Conservation (phyloP, 2,888 invertebrate species). For the Drymonia ruficornis region DNA sequence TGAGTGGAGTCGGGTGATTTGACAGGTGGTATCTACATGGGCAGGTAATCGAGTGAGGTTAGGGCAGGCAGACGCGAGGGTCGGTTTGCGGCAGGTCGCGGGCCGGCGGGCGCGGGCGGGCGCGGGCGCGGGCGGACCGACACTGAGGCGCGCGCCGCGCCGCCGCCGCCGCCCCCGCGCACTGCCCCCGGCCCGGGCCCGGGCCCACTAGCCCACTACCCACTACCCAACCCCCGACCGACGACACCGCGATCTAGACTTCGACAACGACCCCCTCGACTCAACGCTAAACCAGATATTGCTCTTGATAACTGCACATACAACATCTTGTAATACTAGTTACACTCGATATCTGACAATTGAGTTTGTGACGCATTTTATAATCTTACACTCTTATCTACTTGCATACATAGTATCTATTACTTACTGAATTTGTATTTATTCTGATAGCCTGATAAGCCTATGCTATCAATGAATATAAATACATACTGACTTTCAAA, state of each 20-base stretch:
- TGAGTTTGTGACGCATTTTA: too few relatives aligned
- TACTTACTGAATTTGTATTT: too few relatives aligned
- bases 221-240: constrained; percentile 34
- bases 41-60: constrained; percentile 71
- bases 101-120: constrained; percentile 73
- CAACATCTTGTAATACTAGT: neutral
- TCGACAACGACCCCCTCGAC: constrained; percentile 45
- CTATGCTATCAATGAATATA: too few relatives aligned
- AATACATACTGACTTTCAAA: too few relatives aligned
- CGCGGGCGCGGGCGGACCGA: constrained; percentile 80
- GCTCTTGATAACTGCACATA: constrained; percentile 11
- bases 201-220: constrained; percentile 42
- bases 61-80: constrained; percentile 60
- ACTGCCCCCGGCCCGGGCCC: constrained; percentile 42
- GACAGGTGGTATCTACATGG: constrained; percentile 60
- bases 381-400: too few relatives aligned
- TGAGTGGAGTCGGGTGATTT: constrained; percentile 41
- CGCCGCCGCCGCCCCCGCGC: constrained; percentile 50
- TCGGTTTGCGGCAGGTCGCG: constrained; percentile 72
- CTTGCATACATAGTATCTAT: too few relatives aligned
- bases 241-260: constrained; percentile 58
- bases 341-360: too few relatives aligned
- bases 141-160: constrained; percentile 80
- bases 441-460: too few relatives aligned
- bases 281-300: constrained; percentile 24